Percentiles rank a stretch among this genome's conserved stretches.
phyloP scores from a whole-genome alignment of 2,113 vertebrate species.

The Tupaia tana region DNA sequence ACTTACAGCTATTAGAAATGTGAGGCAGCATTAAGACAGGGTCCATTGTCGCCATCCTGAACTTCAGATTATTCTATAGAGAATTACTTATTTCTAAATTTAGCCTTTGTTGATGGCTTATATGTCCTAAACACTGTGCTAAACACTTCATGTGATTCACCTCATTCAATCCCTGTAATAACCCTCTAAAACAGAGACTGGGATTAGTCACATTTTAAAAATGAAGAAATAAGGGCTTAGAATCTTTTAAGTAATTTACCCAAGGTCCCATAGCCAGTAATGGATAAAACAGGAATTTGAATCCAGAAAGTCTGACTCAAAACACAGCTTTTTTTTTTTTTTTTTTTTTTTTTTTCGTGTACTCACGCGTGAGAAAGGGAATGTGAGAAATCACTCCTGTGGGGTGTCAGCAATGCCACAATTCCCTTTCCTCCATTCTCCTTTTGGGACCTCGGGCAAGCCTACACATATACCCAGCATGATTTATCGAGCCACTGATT shows the following conservation, averaged over 20 bases:
- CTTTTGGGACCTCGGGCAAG: too few relatives aligned
- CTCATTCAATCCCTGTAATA: neutral
- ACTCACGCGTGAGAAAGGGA: too few relatives aligned
- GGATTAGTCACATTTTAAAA: neutral
- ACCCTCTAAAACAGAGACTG: neutral
- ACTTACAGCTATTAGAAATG: neutral
- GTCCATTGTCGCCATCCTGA: neutral
- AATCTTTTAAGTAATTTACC: neutral
- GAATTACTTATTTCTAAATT: neutral
- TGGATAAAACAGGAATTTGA: neutral
- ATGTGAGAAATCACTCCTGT: too few relatives aligned
- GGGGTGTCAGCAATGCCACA: too few relatives aligned
- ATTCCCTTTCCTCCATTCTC: too few relatives aligned
- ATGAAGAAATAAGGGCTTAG: neutral
- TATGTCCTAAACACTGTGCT: neutral
- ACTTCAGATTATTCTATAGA: neutral
- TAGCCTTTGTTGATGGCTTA: neutral
- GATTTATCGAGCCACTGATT: too few relatives aligned
- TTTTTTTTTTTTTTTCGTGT: too few relatives aligned
- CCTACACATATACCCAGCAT: too few relatives aligned
- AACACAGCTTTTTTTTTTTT: neutral
- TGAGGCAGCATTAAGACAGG: neutral
- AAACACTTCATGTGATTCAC: neutral
- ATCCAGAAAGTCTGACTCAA: neutral
- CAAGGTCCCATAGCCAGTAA: neutral